phyloP scores from a whole-genome alignment of 2,888 invertebrate genomes.

The Hedychridium roseum region DNA sequence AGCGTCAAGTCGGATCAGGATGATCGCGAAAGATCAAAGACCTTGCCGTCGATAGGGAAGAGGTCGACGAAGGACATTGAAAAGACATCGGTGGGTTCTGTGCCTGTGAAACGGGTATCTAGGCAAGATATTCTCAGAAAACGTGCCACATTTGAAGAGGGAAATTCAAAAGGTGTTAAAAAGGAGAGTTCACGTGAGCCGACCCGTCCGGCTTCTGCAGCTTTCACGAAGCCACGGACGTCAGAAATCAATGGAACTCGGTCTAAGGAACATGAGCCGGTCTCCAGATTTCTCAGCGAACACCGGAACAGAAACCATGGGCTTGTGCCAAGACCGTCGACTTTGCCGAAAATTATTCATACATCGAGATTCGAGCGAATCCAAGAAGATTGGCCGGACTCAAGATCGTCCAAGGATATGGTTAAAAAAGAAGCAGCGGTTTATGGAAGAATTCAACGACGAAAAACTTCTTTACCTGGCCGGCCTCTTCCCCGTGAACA shows the following conservation, averaged over 20 bases:
- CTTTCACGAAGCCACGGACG: too few relatives aligned
- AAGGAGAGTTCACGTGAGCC: constrained; percentile 43
- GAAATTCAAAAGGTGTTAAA: constrained; percentile 1
- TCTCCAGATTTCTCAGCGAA: constrained; percentile 46
- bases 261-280: too few relatives aligned
- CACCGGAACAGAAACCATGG: constrained; percentile 29
- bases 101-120: constrained; percentile 42
- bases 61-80: constrained; percentile 27
- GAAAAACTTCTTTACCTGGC: constrained; percentile 50
- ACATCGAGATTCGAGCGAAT: constrained; percentile 18
- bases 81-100: constrained; percentile 15
- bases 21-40: constrained; percentile 39
- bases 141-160: constrained; percentile 36
- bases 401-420: constrained; percentile 30
- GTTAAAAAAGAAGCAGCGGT: constrained; percentile 51
- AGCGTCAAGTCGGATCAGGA: too few relatives aligned
- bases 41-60: constrained; percentile 47
- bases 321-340: constrained; percentile 52
- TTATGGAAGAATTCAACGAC: constrained; percentile 54
- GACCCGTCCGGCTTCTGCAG: too few relatives aligned
- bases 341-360: constrained; percentile 53
- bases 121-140: constrained; percentile 55
- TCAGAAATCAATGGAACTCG: too few relatives aligned
- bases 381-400: constrained; percentile 29
- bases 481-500: background rate